These are phyloP conservation scores for Pholis gunnellus DNA, from an alignment of 2,113 vertebrate species.

Conservation along the genomic window DNA sequence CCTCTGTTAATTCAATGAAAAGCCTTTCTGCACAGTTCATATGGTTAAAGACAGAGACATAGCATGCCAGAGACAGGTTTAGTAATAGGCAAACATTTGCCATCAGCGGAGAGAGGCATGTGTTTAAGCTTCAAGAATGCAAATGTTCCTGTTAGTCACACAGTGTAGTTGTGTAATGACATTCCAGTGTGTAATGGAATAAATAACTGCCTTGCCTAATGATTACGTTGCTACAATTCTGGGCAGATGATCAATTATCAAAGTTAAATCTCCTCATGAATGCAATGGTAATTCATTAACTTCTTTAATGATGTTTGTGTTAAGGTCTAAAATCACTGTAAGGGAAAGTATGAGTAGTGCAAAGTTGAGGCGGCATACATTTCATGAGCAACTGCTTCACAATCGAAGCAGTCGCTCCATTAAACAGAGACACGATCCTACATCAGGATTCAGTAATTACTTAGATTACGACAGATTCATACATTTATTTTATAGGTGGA, in stretches of 20 bases:
- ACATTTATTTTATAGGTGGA: neutral
- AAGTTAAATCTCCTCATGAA: conserved; percentile 15
- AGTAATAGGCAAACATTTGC: conserved; percentile 60
- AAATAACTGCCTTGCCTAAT: conserved; percentile 56
- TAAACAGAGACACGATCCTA: neutral
- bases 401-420: neutral
- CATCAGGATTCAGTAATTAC: neutral
- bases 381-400: neutral
- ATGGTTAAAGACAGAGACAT: conserved; percentile 30
- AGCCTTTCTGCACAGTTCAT: neutral
- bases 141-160: conserved; percentile 60
- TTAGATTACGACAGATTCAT: neutral
- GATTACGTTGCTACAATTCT: conserved; percentile 40
- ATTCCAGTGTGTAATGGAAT: conserved; percentile 41
- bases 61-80: conserved; percentile 49
- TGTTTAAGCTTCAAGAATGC: conserved; percentile 45
- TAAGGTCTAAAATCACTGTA: neutral
- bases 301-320: conserved; percentile 11
- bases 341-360: neutral
- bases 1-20: neutral
- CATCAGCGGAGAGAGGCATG: conserved; percentile 53
- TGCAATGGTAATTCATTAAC: conserved; percentile 22
- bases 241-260: conserved; percentile 48
- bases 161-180: conserved; percentile 44
- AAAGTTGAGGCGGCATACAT: neutral